A percentile compares a stretch with the other conserved stretches of the same genome.
phyloP scores from a whole-genome alignment of 30 jellyfish, hydroid and myxozoan genomes.

The Morbakka virulenta region DNA sequence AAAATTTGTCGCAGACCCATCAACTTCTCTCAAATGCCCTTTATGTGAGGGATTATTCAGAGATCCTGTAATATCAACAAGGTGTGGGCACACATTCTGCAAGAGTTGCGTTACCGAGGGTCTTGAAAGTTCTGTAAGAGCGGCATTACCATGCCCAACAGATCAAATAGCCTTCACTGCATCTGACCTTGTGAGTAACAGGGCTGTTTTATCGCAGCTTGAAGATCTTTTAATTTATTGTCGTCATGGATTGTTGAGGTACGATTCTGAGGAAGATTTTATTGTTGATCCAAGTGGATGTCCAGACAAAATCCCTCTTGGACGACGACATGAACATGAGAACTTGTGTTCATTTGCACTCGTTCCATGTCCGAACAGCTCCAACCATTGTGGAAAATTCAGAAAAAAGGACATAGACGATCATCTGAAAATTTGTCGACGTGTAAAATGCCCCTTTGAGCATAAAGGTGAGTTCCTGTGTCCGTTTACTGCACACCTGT shows the following conservation, averaged over 20 bases:
- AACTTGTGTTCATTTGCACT: constrained; percentile 55
- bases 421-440: constrained; percentile 54
- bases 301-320: constrained; percentile 42
- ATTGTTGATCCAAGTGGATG: constrained; percentile 76
- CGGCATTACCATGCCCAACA: constrained; percentile 43
- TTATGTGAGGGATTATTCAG: constrained; percentile 61
- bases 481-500: background rate
- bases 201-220: constrained; percentile 84
- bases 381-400: constrained; percentile 84
- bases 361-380: constrained; percentile 89
- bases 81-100: constrained; percentile 93
- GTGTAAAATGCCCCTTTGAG: constrained; percentile 40
- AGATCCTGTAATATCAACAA: constrained; percentile 78
- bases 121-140: background rate
- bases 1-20: constrained; percentile 77
- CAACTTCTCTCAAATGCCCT: constrained; percentile 81
- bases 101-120: constrained; percentile 26
- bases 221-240: constrained; percentile 77
- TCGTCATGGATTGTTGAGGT: constrained; percentile 67
- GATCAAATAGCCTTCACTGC: constrained; percentile 47
- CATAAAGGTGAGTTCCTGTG: constrained; percentile 32
- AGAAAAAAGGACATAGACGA: constrained; percentile 67
- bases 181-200: constrained; percentile 53
- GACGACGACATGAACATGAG: constrained; percentile 80
- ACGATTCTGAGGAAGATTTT: constrained; percentile 82